Base-by-base conservation (phyloP, 53 echinoderm and acorn worm genomes). In the Zoroaster sp. region DNA sequence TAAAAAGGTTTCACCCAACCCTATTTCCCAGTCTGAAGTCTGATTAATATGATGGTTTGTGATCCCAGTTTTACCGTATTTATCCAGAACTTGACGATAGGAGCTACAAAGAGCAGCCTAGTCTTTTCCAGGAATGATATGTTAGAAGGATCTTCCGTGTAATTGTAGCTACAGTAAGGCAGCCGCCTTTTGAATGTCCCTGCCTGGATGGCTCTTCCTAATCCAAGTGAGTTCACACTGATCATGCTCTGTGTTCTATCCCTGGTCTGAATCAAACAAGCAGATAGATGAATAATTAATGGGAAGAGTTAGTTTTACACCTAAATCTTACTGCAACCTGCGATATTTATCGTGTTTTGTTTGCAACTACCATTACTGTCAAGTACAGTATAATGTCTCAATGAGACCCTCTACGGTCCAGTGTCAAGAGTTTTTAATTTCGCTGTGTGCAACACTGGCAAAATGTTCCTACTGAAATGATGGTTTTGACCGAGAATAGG, bases 21-120 rank as follows among this genome's bases (percentile, higher is more conserved):
- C n/a, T n/a, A n/a, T n/a, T n/a, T n/a, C n/a, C n/a, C n/a, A n/a
- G n/a, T n/a, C n/a, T n/a, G n/a, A n/a, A n/a, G n/a, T n/a, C n/a
- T n/a, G n/a, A n/a, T n/a, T n/a, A n/a, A n/a, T n/a, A n/a, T n/a
- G n/a, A n/a, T n/a, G n/a, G n/a, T n/a, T n/a, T n/a, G n/a, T n/a
- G n/a, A n/a, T n/a, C n/a, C n/a, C 51, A 33, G 5, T 87, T 91
- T 88, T 80, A 97, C 97, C 73, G 95, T 89, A 88, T 95, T 97
- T 45, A 95, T 93, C 97, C 93, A 94, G 74, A 97, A 95, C 73
- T 95, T 97, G 71, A 92, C 89, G 32, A 97, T 93, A 11, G 97
- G 97, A 7, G 97, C 97, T 4, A 78, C 78, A 17, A 78, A 36
- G 3, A 54, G 41, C 17, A 70, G 25, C 25, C 44, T 35, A 30